Evolutionary conservation across 2,797 vertebrate genomes (phyloP).

Genomic region (Thripadectes ignobilis): DNA sequence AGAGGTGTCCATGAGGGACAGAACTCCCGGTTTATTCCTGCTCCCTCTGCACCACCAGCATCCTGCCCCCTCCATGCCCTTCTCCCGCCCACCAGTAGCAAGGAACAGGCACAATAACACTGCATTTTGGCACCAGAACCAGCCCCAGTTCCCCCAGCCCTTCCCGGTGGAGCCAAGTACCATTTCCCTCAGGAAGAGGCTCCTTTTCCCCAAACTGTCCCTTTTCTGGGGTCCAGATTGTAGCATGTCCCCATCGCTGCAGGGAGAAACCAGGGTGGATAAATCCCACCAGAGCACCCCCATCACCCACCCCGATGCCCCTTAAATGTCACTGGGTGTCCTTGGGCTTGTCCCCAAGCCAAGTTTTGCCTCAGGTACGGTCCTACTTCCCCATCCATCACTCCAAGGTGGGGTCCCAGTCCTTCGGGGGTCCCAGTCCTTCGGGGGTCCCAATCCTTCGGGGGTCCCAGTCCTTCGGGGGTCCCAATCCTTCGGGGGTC

Average conservation of each 20-base stretch:
- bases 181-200: fast-evolving
- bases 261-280: too few species aligned
- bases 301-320: not conserved
- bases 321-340: not conserved
- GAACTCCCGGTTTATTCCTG: not conserved
- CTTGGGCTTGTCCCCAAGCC: not conserved
- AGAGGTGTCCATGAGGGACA: fast-evolving
- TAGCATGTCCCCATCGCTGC: not conserved
- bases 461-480: fast-evolving
- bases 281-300: not conserved
- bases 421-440: not conserved
- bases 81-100: not conserved
- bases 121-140: not conserved
- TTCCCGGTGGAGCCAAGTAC: fast-evolving
- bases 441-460: fast-evolving
- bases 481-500: not conserved
- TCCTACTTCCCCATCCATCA: not conserved
- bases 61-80: not conserved
- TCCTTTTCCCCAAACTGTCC: not conserved
- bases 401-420: fast-evolving
- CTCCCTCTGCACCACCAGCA: not conserved
- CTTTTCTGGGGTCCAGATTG: not conserved
- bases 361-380: fast-evolving
- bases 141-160: not conserved
- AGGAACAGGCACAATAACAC: fast-evolving